Evolutionary conservation across 2,888 invertebrate species (phyloP).

Genomic region (Malthinus flaveolus): DNA sequence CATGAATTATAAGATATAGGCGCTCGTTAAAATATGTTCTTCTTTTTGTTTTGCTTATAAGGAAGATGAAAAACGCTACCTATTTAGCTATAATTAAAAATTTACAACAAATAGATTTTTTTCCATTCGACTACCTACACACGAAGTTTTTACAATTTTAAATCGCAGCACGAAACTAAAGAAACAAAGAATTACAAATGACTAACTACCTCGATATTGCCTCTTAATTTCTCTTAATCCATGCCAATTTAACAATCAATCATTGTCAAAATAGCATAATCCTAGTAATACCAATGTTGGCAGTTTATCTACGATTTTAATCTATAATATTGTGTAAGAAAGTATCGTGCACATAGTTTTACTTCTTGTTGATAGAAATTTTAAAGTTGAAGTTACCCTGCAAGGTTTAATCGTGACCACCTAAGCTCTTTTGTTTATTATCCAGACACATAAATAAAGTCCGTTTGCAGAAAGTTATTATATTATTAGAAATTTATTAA

Average conservation of each 20-base stretch:
- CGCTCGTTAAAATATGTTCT: no score
- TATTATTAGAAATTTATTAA: conserved; percentile 18
- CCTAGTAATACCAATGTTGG: conserved; percentile 17
- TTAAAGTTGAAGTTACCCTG: conserved; percentile 14
- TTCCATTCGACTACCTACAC: no score
- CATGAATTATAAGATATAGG: no score
- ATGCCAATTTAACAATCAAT: conserved; percentile 25
- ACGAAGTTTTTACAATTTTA: not conserved
- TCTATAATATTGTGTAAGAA: conserved; percentile 12
- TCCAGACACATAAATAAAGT: conserved; percentile 9
- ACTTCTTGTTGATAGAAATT: conserved; percentile 3
- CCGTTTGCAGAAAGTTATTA: conserved; percentile 14
- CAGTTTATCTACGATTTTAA: conserved; percentile 21
- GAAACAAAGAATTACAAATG: conserved; percentile 6
- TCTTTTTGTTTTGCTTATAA: no score
- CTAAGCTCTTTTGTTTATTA: conserved; percentile 15
- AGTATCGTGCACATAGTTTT: conserved; percentile 2
- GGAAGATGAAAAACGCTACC: no score
- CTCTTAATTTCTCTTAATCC: conserved; percentile 18
- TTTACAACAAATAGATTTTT: no score
- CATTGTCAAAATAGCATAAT: conserved; percentile 27
- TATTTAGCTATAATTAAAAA: no score
- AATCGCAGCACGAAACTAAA: not conserved
- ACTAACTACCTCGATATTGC: conserved; percentile 22
- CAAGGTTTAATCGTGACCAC: conserved; percentile 18